Percentiles rank a stretch among this genome's conserved stretches.
Evolutionary conservation across 2,797 vertebrate species (phyloP).

Genomic region (Melanotaenia parkinsoni): DNA sequence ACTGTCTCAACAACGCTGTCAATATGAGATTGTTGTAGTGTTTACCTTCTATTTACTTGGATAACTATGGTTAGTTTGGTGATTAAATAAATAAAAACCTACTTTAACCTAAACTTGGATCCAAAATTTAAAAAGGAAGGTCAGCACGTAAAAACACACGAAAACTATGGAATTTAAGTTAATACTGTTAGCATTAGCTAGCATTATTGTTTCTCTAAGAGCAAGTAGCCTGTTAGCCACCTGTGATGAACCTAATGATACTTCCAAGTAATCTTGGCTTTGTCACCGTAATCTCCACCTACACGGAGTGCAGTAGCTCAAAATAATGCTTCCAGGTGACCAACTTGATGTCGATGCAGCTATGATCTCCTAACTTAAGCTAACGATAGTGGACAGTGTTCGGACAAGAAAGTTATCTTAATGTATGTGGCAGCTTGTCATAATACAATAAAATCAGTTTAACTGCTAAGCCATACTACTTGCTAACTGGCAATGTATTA

Average conservation of each 20-base stretch:
- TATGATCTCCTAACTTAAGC: slow-evolving; percentile 43
- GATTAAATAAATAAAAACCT: neutral
- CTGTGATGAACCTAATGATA: neutral
- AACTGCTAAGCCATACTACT: neutral
- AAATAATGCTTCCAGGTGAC: slow-evolving; percentile 14
- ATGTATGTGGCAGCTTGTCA: slow-evolving; percentile 48
- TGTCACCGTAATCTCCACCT: slow-evolving; percentile 3
- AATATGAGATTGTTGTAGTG: neutral
- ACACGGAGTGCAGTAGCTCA: neutral
- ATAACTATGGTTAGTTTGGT: neutral
- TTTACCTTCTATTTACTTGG: neutral
- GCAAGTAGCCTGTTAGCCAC: slow-evolving; percentile 1
- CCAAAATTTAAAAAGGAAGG: neutral
- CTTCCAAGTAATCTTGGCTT: slow-evolving; percentile 1
- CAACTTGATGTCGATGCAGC: slow-evolving; percentile 35
- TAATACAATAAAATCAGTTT: neutral
- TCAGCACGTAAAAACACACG: slow-evolving; percentile 38
- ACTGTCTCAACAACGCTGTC: too few species aligned
- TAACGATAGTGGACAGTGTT: slow-evolving; percentile 44
- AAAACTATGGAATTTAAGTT: slow-evolving; percentile 38
- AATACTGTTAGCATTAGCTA: slow-evolving; percentile 66
- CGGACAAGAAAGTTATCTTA: slow-evolving; percentile 39
- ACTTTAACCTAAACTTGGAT: neutral
- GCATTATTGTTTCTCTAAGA: slow-evolving; percentile 55
- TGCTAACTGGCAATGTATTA: too few species aligned